Evolutionary conservation across 2,113 vertebrate genomes (phyloP).

Genomic region (Trichechus manatus): DNA sequence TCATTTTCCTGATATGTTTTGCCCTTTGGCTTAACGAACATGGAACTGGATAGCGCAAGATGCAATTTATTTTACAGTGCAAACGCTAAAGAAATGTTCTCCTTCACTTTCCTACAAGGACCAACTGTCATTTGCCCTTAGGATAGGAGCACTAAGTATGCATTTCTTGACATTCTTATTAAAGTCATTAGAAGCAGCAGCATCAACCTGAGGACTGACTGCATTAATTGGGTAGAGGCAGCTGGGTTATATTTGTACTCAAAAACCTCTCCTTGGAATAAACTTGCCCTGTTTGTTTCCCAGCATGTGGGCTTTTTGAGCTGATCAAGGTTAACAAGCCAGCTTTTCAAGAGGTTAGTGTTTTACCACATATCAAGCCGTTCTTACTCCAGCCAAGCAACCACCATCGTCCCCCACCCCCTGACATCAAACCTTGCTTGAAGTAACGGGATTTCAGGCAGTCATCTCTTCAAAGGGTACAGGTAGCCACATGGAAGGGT

Average conservation of each 20-base stretch:
- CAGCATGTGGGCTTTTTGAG: constrained; percentile 60
- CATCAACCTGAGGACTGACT: constrained; percentile 68
- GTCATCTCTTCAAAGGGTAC: constrained; percentile 69
- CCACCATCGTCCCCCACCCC: constrained; percentile 52
- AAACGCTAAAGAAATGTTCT: constrained; percentile 67
- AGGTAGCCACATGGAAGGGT: background rate
- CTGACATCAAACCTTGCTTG: constrained; percentile 28
- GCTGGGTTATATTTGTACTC: constrained; percentile 62
- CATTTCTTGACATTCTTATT: constrained; percentile 80
- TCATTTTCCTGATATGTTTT: constrained; percentile 82
- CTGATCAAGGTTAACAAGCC: constrained; percentile 75
- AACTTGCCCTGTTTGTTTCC: constrained; percentile 67
- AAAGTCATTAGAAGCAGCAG: constrained; percentile 76
- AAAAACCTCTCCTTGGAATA: constrained; percentile 73
- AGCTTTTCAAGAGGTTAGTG: constrained; percentile 57
- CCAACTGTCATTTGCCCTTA: constrained; percentile 77
- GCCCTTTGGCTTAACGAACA: constrained; percentile 81
- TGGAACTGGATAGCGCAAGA: constrained; percentile 58
- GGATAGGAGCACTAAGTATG: constrained; percentile 66
- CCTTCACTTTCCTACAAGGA: constrained; percentile 66
- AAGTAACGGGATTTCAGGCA: constrained; percentile 63
- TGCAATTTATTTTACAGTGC: constrained; percentile 77
- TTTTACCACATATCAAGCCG: constrained; percentile 31
- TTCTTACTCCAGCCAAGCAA: constrained; percentile 66
- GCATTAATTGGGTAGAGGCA: constrained; percentile 68